Evolutionary conservation across 2,113 vertebrate species (phyloP), one percentile per base, ranked within the genome.

Genomic region (Dasyornis broadbenti): DNA sequence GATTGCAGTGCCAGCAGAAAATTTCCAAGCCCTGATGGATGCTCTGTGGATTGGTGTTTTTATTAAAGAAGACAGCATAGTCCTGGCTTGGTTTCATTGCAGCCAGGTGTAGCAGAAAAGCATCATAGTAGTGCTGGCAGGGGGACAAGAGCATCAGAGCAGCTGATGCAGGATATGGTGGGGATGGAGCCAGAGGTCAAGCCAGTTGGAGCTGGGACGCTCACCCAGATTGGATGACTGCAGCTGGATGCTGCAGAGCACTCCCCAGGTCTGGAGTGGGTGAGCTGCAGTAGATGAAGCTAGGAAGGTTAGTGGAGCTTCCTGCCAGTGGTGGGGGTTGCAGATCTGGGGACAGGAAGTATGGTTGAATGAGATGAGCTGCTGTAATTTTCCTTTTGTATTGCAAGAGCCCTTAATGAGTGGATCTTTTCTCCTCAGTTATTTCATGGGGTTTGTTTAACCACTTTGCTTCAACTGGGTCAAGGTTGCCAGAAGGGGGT

Each of bases 281-380:
- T 54, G 47, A 65, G 26, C 61, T 2, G 4, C 0, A 2, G 31
- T 5, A 3, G n/a, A 22, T n/a, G 47, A 59, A 80, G 54, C 40
- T 64, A 33, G 79, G 75, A 64, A 82, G 37, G 59, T 22, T 28
- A 52, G 39, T n/a, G 39, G 26, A 35, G 44, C 54, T 78, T 86
- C 64, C 59, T 20, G 54, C 9, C 47, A 13, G 42, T 0, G 0
- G 6, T 49, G 50, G 33, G 0, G 3, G 10, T 54, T 82, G 61
- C 30, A 45, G 53, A 59, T 33, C 60, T 47, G 24, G 33, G 37
- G 68, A 68, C 81, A 86, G 93, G 80, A 95, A 96, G 68, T 42
- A n/a, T 33, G 91, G 40, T 82, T 1, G 2, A 77, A 39, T 24
- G 42, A 70, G 47, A 78, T 3, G 68, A 69, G 8, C 69, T 66